Base-by-base conservation (phyloP, 2,888 invertebrate species). In the Nineta flava region DNA sequence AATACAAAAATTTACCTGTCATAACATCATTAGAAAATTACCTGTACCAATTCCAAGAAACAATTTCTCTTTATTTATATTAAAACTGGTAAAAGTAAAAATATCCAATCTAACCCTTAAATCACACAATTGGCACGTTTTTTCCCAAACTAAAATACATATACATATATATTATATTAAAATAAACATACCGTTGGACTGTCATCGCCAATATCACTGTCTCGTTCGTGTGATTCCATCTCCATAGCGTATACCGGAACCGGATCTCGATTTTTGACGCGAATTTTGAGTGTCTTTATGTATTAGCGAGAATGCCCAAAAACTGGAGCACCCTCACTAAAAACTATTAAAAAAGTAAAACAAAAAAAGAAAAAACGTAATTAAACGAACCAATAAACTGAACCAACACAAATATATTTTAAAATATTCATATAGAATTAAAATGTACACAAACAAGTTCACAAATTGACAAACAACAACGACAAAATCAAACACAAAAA, bases 261-360 rank as follows among this genome's bases (percentile, higher is more conserved):
- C 72, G 86, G 86, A 66, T 85, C 84, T 74, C 83, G 79, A 68
- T 86, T 86, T 81, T 87, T 87, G 71, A 85, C 83, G 76, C 86
- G 81, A 86, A 86, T 86, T 79, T 86, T 86, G 85, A 71, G 17
- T 60, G 65, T 68, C 57, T 55, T 52, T 56, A 48, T 26, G 4
- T 55, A 57, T 55, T 63, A 63, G 44, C 38, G 43, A 64, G 65
- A 66, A 64, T 65, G 65, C 66, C 53, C 51, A 47, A 13, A 21
- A 43, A 26, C 3, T 19, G 43, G 57, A 58, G 66, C 65, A 66
- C 65, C 56, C 64, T 59, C 65, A 57, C 58, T 45, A 34, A 56
- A 58, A 55, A 50, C 53, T 57, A 58, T 52, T 51, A 51, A 56
- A 54, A 47, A 52, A 53, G 54, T 48, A 41, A 31, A 46, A 48